phyloP scores from a whole-genome alignment of 2,797 vertebrate genomes.

The Acridotheres tristis region DNA sequence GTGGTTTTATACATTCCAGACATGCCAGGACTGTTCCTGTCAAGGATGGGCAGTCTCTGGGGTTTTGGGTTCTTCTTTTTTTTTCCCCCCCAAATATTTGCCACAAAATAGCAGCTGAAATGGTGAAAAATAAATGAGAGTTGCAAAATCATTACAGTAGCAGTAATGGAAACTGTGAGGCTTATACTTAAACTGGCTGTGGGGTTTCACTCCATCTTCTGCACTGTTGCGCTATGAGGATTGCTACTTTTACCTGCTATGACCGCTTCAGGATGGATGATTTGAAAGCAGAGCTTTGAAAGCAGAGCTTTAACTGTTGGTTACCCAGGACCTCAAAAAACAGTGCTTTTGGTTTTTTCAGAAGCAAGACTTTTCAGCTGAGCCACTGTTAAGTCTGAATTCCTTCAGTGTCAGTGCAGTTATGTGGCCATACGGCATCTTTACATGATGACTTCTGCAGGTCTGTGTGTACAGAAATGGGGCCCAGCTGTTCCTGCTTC shows the following conservation, averaged over 20 bases:
- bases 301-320: neutral
- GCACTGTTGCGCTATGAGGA: accelerated
- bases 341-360: neutral
- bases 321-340: neutral
- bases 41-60: constrained; percentile 45
- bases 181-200: neutral
- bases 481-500: neutral
- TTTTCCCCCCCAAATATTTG: neutral
- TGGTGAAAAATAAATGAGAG: constrained; percentile 7
- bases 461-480: neutral
- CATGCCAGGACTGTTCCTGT: constrained; percentile 51
- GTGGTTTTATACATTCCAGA: constrained; percentile 64
- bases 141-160: constrained; percentile 27
- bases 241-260: neutral
- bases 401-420: neutral
- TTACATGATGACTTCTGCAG: neutral
- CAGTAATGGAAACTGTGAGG: constrained; percentile 35
- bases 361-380: neutral
- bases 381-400: neutral
- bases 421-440: neutral
- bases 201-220: neutral
- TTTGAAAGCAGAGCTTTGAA: constrained; percentile 7
- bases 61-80: neutral
- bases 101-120: constrained; percentile 16
- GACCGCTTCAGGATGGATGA: neutral